A percentile compares a stretch with the other conserved stretches of the same genome.
Conservation (phyloP, 2,888 invertebrate genomes). For the Brassicogethes aeneus region DNA sequence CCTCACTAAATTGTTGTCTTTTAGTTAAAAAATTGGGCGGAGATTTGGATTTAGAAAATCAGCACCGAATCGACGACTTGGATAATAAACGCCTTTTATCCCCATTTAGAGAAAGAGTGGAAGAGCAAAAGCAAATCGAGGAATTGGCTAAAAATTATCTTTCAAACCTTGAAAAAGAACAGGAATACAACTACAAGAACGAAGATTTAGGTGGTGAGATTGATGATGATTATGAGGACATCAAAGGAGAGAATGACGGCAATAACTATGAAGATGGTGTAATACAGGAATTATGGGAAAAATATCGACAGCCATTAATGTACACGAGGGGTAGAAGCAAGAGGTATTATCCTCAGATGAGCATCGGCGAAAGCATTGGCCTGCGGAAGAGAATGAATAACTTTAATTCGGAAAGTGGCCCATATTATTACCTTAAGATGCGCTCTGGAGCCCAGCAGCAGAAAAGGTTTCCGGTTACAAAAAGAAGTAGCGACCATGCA, state of each 20-base stretch:
- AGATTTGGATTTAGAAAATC: conserved; percentile 17
- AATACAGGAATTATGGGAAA: conserved; percentile 49
- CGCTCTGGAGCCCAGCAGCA: conserved; percentile 9
- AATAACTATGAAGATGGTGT: conserved; percentile 46
- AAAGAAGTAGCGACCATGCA: conserved; percentile 46
- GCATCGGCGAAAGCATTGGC: conserved; percentile 29
- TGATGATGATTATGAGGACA: conserved; percentile 18
- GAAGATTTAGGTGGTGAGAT: conserved; percentile 5
- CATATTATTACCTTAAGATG: not conserved
- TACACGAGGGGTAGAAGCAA: conserved; percentile 28
- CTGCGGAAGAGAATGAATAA: conserved; percentile 27
- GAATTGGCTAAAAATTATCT: conserved; percentile 31
- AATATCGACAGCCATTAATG: conserved; percentile 40
- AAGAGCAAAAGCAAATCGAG: conserved; percentile 39
- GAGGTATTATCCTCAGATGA: conserved; percentile 29
- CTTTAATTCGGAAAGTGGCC: conserved; percentile 16
- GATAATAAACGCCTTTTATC: conserved; percentile 41
- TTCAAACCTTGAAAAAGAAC: conserved; percentile 27
- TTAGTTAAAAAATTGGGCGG: conserved; percentile 1
- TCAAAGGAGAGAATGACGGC: conserved; percentile 44
- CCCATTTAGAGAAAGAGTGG: conserved; percentile 47
- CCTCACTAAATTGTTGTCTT: not conserved
- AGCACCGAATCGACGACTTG: conserved; percentile 24
- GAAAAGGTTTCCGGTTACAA: conserved; percentile 59
- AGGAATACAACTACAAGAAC: too few relatives aligned